These are phyloP conservation scores for Imbricaverruca yamaguchii DNA, from an alignment of 2,888 invertebrate species.

Conservation along the genomic window DNA sequence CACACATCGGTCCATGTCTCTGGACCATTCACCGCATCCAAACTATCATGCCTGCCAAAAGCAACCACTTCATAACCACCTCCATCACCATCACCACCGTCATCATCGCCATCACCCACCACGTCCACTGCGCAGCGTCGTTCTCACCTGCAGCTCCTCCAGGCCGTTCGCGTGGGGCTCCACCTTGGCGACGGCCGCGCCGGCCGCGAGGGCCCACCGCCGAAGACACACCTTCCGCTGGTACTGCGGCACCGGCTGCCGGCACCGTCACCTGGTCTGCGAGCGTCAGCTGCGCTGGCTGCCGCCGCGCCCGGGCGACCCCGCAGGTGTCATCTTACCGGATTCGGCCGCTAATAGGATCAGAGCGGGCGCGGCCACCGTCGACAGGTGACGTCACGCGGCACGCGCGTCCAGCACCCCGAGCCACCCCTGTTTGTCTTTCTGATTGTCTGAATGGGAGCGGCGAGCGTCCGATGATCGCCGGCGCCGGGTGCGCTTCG, in stretches of 20 bases:
- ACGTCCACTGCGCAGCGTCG: too few species aligned
- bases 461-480: neutral
- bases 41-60: too few species aligned
- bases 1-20: too few species aligned
- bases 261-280: neutral
- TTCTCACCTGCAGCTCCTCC: neutral
- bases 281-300: neutral
- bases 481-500: too few species aligned
- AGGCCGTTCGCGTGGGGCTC: neutral
- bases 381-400: constrained; percentile 3
- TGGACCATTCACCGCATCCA: too few species aligned
- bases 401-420: neutral
- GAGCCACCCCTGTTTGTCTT: constrained; percentile 3
- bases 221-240: neutral
- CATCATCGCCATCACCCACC: too few species aligned
- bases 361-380: neutral
- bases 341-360: neutral
- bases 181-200: neutral
- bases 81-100: too few species aligned
- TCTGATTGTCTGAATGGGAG: constrained; percentile 16
- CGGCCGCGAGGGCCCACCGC: neutral
- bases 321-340: constrained; percentile 9
- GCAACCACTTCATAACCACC: too few species aligned
- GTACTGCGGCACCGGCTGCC: neutral
- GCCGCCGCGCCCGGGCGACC: neutral